Conservation (phyloP, 2,113 vertebrate species). For the Psettodes erumei region DNA sequence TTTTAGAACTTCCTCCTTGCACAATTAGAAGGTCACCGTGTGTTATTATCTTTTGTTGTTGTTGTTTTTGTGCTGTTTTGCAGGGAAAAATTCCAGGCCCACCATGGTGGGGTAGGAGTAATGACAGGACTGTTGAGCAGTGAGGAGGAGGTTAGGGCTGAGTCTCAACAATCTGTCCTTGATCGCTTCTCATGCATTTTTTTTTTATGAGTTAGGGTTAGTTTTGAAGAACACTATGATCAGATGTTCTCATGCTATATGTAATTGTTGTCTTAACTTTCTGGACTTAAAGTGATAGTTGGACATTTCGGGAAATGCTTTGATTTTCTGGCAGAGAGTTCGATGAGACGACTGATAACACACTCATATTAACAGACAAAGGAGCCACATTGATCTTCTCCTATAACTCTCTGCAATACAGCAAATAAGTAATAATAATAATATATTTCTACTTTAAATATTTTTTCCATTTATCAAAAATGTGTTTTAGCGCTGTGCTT, state of each 20-base stretch:
- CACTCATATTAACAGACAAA: too few relatives aligned
- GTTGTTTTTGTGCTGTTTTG: slow-evolving; percentile 66
- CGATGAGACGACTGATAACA: not conserved
- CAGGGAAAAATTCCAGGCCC: slow-evolving; percentile 76
- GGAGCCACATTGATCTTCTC: too few relatives aligned
- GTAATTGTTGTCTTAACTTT: not conserved
- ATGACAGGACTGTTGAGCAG: slow-evolving; percentile 73
- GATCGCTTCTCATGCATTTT: slow-evolving; percentile 17
- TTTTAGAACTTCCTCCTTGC: slow-evolving; percentile 32
- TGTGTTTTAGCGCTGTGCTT: too few relatives aligned
- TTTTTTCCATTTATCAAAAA: too few relatives aligned
- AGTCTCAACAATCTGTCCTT: slow-evolving; percentile 46
- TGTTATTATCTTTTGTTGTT: slow-evolving; percentile 73
- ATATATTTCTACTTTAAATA: too few relatives aligned
- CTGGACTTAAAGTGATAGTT: not conserved
- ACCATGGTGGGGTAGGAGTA: slow-evolving; percentile 69
- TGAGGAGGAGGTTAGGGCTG: slow-evolving; percentile 41
- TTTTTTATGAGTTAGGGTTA: too few relatives aligned
- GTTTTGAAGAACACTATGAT: not conserved
- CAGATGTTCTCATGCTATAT: not conserved
- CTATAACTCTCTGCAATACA: too few relatives aligned
- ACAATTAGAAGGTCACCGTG: slow-evolving; percentile 31
- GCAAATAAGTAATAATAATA: too few relatives aligned
- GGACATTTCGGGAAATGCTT: not conserved
- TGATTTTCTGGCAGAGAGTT: not conserved